Evolutionary conservation across 2,888 invertebrate genomes (phyloP), one percentile per base, ranked within the genome.

Genomic region (Dione vanillae): DNA sequence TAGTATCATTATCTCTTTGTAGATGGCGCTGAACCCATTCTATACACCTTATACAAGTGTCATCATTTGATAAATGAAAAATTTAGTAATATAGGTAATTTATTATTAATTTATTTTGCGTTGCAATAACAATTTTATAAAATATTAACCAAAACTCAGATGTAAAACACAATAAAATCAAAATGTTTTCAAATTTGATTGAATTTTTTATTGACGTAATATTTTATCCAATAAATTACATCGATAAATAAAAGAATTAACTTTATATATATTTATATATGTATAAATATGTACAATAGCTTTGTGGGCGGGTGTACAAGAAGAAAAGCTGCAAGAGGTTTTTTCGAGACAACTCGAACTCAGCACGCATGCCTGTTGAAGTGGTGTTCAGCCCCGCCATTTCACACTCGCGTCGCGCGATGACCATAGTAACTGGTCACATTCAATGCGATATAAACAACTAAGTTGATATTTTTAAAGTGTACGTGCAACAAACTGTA

Each of bases 301-400:
- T n/a, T n/a, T n/a, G 16, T 41, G 20, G 27, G 14, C 37, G 20
- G 11, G 37, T 8, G 7, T 43, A 27, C n/a, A 43, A 54, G 12
- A 14, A 37, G 52, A 7, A 16, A 16, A 11, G 10, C 10, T 56
- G 40, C 12, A 40, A 43, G 51, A 67, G 43, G 49, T 51, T 67
- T 27, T 62, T 45, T 37, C 10, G 19, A 65, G 19, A 12, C 20
- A 47, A 40, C 35, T 11, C 85, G 67, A 54, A 35, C 83, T 80
- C 77, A 82, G 70, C 85, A 88, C 88, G 88, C 88, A 88, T 89
- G 88, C 80, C 84, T 85, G 79, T 77, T 73, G 78, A 69, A 65
- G 69, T 70, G 74, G 69, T 76, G 76, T 76, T 72, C 72, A 74
- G 73, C 71, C 72, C 78, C 76, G 78, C 76, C 81, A 78, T 77